Evolutionary conservation across 2,797 vertebrate species (phyloP), one percentile per base, ranked within the genome.

Genomic region (Channallabes apus): DNA sequence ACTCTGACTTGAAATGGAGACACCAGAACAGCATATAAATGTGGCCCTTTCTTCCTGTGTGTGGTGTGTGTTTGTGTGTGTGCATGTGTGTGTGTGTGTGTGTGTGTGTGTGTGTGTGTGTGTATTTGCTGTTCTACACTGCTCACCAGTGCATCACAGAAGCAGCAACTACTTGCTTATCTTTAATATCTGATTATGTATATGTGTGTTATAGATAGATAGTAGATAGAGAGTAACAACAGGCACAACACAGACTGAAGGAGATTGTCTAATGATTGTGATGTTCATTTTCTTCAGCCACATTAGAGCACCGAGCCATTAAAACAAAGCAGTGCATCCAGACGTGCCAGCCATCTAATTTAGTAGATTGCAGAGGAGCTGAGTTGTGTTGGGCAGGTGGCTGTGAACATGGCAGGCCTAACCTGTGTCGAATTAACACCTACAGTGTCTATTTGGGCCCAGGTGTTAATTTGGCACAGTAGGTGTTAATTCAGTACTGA

Each of bases 21-120:
- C 93, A 93, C 89, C 93, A 92, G 92, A 92, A 85, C 91, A 90
- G 94, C 94, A 95, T 94, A 95, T 95, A 95, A 95, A 95, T 95
- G 94, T 90, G 62, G 80, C 89, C 91, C 92, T 94, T 95, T 94
- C 94, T 95, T 94, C 73, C 41, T 75, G 79, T 79, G 84, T 86
- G 85, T 82, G 78, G 80, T 64, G 80, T 86, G 84, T 83, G 83
- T 83, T 78, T 85, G 89, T 85, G 72, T 83, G 82, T 80, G 79
- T 78, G n/a, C n/a, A n/a, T 75, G 79, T 79, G 84, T 86, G 85
- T 82, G 78, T 85, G 80, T 64, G 80, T 86, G 84, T 83, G 83
- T 83, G 81, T 85, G 89, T 85, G 72, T 83, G 82, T 83, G 78
- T 75, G 87, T 79, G 84, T 65, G 24, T 72, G 69, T 71, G 69